Base-by-base conservation (phyloP, 2,113 vertebrate genomes). In the Edolisoma coerulescens region DNA sequence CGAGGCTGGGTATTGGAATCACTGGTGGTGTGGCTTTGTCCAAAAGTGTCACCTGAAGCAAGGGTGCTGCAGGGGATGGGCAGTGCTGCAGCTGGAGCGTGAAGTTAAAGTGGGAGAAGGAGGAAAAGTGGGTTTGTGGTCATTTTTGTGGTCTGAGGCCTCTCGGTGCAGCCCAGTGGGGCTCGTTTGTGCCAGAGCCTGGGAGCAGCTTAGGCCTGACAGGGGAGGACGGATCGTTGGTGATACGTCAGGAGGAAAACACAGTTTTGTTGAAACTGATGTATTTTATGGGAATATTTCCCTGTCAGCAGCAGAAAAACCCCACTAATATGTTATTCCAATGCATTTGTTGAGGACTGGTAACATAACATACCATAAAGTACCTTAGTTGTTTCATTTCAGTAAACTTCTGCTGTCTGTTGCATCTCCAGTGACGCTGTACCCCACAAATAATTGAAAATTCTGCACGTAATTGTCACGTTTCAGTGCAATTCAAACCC, bases 191-290 rank as follows among this genome's bases (percentile, higher is more conserved):
- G 82, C 35, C 71, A 35, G 42, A 59, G 19, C 30, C 28, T 13
- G 17, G 32, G 17, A 71, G 19, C 35, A 47, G 61, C 61, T 78
- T 3, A 8, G 24, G 67, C 59, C 32, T 75, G 74, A 3, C 0
- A 0, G 35, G n/a, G 73, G 32, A 27, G 23, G 63, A 24, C 0
- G 0, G 21, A 11, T 53, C 0, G 0, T 12, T 10, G n/a, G 28
- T 1, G 10, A 33, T 17, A 7, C 0, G 0, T 59, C 32, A 33
- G 17, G 2, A 7, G 33, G 30, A 64, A 86, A 80, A 68, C 0
- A 0, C 10, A 49, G 8, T 30, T 90, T 56, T 76, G 27, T 39
- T 35, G 16, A 45, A 44, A 68, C 7, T 0, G 0, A 30, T 39
- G 10, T 15, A 2, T 73, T 93, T 68, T 30, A 42, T 0, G 0